Base-by-base conservation (phyloP, 2,797 vertebrate species). In the Pangasius macronema region DNA sequence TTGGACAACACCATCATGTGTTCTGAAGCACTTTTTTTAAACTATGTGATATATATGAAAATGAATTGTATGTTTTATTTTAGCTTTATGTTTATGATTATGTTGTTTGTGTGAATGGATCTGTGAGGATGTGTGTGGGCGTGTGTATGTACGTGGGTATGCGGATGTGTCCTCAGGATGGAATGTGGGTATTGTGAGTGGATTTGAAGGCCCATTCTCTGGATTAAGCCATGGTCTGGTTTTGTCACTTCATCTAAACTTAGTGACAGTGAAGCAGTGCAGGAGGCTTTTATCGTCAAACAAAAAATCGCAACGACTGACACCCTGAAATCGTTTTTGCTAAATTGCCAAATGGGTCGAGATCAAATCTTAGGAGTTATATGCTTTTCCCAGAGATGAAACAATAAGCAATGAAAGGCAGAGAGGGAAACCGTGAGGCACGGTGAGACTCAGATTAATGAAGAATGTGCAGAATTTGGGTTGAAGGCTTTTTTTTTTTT, bases 151-250 rank as follows among this genome's bases (percentile, higher is more conserved):
- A 49, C 84, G 73, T 89, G 75, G 81, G 61, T 81, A 90, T 90
- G 83, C 68, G 87, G 83, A 84, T 86, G 89, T 57, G 87, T 89
- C 72, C 49, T 30, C 46, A 8, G 85, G 88, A 79, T 88, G 86
- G 88, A 85, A 89, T 89, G 85, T 82, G 90, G 83, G 86, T 86
- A 90, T 90, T 92, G 91, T 90, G 89, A 92, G 90, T 89, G 90
- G 93, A 93, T 94, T 93, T 90, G 90, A 86, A 81, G 90, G 89
- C 91, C 91, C 92, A 90, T 95, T 94, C 93, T 92, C 75, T 65
- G 91, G 94, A 95, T 95, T 94, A 95, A 93, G 91, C 84, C 83
- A 81, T 85, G 91, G 92, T 92, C 87, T 88, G 85, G 92, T 94
- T 94, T 93, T 94, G 94, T 94, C 91, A 93, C 93, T 87, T 92